phyloP scores from a whole-genome alignment of 2,113 vertebrate species.

The Nothoprocta perdicaria region DNA sequence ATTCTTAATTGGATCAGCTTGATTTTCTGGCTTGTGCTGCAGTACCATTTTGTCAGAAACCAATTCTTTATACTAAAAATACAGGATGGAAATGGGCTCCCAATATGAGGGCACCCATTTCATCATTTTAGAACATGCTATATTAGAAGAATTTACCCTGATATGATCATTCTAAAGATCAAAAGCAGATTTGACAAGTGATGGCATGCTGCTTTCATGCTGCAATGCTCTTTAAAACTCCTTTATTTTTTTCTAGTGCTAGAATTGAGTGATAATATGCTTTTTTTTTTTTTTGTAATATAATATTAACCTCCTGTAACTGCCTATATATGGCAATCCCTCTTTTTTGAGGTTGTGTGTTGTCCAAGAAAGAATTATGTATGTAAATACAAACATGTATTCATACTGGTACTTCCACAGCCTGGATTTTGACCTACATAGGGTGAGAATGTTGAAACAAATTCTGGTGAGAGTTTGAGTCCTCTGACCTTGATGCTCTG shows the following conservation, averaged over 20 bases:
- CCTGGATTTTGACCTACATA: neutral
- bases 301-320: neutral
- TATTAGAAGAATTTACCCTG: neutral
- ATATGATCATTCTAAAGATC: neutral
- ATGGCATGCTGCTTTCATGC: neutral
- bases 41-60: neutral
- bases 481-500: neutral
- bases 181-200: neutral
- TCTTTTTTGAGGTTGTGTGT: neutral
- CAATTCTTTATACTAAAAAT: neutral
- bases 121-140: neutral
- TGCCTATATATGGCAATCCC: neutral
- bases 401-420: neutral
- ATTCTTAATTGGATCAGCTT: neutral
- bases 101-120: neutral
- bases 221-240: neutral
- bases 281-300: neutral
- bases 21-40: neutral
- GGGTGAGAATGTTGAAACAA: neutral
- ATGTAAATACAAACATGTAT: accelerated
- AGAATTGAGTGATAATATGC: neutral
- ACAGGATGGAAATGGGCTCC: neutral
- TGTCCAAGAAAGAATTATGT: neutral
- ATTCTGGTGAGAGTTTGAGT: neutral
- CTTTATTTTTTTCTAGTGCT: neutral